These are phyloP conservation scores for Xanthia togata DNA, from an alignment of 2,888 invertebrate genomes.

Conservation along the genomic window DNA sequence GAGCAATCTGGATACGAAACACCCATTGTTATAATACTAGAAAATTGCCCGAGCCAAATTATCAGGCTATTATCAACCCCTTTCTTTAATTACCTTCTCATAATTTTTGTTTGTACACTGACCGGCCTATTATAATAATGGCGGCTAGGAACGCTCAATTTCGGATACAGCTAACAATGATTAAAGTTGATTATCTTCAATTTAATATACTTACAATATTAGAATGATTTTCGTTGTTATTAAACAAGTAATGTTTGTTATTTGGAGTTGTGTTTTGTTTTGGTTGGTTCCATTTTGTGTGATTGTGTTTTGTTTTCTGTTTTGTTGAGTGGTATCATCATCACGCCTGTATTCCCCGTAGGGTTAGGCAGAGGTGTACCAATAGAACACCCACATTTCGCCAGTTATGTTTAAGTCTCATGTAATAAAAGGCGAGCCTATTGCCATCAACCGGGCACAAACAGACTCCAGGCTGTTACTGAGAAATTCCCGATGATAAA, in stretches of 20 bases:
- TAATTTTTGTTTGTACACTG: slow-evolving; percentile 87
- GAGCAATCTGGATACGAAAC: slow-evolving; percentile 77
- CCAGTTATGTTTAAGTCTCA: too few relatives aligned
- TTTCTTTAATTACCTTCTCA: slow-evolving; percentile 88
- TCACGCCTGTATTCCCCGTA: too few relatives aligned
- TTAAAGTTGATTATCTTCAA: slow-evolving; percentile 85
- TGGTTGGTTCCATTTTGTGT: slow-evolving; percentile 54
- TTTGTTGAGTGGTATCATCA: too few relatives aligned
- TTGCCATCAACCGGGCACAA: too few relatives aligned
- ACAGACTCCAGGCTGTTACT: too few relatives aligned
- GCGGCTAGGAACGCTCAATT: slow-evolving; percentile 80
- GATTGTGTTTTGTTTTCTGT: slow-evolving; percentile 62
- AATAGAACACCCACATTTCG: too few relatives aligned
- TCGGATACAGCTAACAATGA: slow-evolving; percentile 78
- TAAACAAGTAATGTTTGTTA: slow-evolving; percentile 73
- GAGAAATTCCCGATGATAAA: too few relatives aligned
- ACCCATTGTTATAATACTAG: slow-evolving; percentile 85
- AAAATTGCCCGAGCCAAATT: slow-evolving; percentile 87
- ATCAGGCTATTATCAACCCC: slow-evolving; percentile 88
- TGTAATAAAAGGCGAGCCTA: too few relatives aligned
- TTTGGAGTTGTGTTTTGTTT: slow-evolving; percentile 68
- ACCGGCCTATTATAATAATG: slow-evolving; percentile 86
- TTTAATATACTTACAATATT: slow-evolving; percentile 82
- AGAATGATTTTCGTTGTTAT: slow-evolving; percentile 81
- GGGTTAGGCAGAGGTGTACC: too few relatives aligned